Evolutionary conservation across 2,113 vertebrate genomes (phyloP).

Genomic region (Anguilla japonica): DNA sequence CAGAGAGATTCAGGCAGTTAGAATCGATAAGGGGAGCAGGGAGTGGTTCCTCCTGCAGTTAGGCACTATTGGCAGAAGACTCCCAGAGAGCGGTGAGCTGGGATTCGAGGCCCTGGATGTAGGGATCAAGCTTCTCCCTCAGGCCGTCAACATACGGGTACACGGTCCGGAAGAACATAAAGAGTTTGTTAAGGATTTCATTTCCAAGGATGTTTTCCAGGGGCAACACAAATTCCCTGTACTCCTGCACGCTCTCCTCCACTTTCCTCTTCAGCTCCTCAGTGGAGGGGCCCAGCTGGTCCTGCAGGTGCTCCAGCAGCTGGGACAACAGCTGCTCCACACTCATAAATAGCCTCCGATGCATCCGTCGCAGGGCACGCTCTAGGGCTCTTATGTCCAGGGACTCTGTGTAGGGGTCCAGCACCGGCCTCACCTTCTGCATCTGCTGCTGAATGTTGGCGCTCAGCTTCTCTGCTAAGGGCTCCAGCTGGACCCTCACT

Average conservation of each 20-base stretch:
- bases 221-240: conserved; percentile 59
- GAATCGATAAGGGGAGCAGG: conserved; percentile 6
- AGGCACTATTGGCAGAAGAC: conserved; percentile 51
- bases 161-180: conserved; percentile 56
- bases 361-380: conserved; percentile 54
- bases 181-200: conserved; percentile 51
- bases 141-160: conserved; percentile 57
- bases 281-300: conserved; percentile 56
- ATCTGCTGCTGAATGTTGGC: conserved; percentile 71
- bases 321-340: conserved; percentile 46
- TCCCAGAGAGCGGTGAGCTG: conserved; percentile 52
- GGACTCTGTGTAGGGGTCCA: conserved; percentile 54
- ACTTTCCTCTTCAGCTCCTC: conserved; percentile 58
- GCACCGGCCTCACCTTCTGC: conserved; percentile 63
- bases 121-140: conserved; percentile 56
- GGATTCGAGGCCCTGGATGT: conserved; percentile 56
- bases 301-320: conserved; percentile 53
- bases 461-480: conserved; percentile 71
- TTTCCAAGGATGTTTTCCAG: conserved; percentile 55
- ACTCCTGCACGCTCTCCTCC: conserved; percentile 56
- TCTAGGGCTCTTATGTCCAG: conserved; percentile 52
- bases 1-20: not conserved
- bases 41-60: not conserved
- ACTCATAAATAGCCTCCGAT: conserved; percentile 58
- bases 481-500: conserved; percentile 52